Evolutionary conservation across 2,888 invertebrate species (phyloP).

Genomic region (Odontomyia ornata): DNA sequence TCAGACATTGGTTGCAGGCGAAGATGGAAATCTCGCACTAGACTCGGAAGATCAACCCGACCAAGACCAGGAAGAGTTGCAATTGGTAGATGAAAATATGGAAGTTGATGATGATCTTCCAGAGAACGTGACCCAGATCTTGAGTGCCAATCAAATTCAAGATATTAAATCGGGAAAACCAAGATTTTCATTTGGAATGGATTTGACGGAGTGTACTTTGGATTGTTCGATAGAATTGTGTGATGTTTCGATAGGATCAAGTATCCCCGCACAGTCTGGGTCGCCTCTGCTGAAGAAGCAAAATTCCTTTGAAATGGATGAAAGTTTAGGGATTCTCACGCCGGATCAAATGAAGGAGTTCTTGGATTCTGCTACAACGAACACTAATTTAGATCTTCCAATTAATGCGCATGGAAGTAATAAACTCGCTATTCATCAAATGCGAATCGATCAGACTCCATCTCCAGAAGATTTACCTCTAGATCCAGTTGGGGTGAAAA

Average conservation of each 20-base stretch:
- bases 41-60: conserved; percentile 9
- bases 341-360: conserved; percentile 88
- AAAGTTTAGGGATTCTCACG: conserved; percentile 86
- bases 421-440: conserved; percentile 59
- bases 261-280: conserved; percentile 49
- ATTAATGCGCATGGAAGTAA: conserved; percentile 65
- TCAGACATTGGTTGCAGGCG: conserved; percentile 14
- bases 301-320: conserved; percentile 82
- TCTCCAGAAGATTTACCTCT: conserved; percentile 86
- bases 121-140: conserved; percentile 41
- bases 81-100: conserved; percentile 53
- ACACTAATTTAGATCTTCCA: conserved; percentile 69
- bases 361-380: conserved; percentile 70
- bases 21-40: not conserved
- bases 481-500: conserved; percentile 75
- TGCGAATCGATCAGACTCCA: conserved; percentile 79
- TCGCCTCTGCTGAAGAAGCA: conserved; percentile 67
- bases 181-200: conserved; percentile 62
- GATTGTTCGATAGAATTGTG: conserved; percentile 63
- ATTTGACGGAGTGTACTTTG: conserved; percentile 61
- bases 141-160: conserved; percentile 43
- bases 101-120: conserved; percentile 55
- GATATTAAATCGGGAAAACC: conserved; percentile 52
- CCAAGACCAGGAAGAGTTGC: not conserved
- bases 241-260: conserved; percentile 60